Base-by-base conservation (phyloP, 1,140 invertebrate species). In the Hyposmocoma kahamanoa region DNA sequence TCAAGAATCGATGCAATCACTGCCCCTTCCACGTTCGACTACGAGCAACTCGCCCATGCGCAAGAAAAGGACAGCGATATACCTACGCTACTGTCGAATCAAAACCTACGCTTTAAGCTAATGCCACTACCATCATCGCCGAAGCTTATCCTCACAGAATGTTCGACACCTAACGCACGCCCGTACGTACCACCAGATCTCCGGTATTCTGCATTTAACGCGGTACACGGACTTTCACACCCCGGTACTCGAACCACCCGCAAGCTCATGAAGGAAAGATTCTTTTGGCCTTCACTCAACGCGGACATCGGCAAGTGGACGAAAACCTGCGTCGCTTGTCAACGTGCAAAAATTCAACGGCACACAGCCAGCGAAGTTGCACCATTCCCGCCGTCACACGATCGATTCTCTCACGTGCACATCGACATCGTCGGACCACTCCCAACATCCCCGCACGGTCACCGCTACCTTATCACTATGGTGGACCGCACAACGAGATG, bases 401-500 rank as follows among this genome's bases (percentile, higher is more conserved):
- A n/a, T n/a, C n/a, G n/a, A n/a, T n/a, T n/a, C n/a, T n/a, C n/a
- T n/a, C 32, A 36, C 15, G 2, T 36, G 3, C 32, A 36, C 15
- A 15, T 36, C 32, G 32, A 36, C 32, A 36, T 36, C 11, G 32
- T 36, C 2, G 39, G 39, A 21, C 39, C 39, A 21, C 19, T 42
- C n/a, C 39, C 39, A 20, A 42, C 17, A 21, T 21, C 39, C 10
- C 19, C 11, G 19, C 10, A 42, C n/a, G 80, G 67, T 4, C 54
- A 39, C 21, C 15, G 15, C 11, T 86, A 86, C 42, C 52, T 56
- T 11, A 53, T 86, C 3, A 87, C 79, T 0, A 48, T 44, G 1
- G 64, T 83, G 10, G 71, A 86, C 48, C 39, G 69, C 8, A 81
- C 57, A 50, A 79, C 74, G n/a, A 24, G 68, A 5, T 88, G 77